phyloP scores from a whole-genome alignment of 2,113 vertebrate genomes.

The Passer domesticus region DNA sequence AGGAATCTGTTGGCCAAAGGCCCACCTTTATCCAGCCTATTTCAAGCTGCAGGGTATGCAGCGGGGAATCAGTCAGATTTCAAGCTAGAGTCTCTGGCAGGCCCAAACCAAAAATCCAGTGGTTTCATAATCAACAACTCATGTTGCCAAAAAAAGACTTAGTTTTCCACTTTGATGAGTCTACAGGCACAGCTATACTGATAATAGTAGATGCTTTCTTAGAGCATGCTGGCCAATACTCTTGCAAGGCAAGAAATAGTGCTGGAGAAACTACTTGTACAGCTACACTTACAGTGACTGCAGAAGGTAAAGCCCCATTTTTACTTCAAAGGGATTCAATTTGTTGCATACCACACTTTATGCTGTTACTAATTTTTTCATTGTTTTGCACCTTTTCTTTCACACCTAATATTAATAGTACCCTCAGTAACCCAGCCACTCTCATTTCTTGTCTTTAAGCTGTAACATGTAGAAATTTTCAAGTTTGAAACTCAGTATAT shows the following conservation, averaged over 20 bases:
- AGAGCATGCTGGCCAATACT: constrained; percentile 90
- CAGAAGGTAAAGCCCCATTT: constrained; percentile 78
- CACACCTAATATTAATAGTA: constrained; percentile 40
- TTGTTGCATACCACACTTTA: constrained; percentile 50
- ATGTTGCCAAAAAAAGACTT: constrained; percentile 84
- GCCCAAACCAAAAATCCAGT: constrained; percentile 87
- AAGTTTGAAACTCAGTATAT: neutral
- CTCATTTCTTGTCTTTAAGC: constrained; percentile 2
- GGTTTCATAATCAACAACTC: constrained; percentile 87
- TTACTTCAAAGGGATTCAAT: constrained; percentile 65
- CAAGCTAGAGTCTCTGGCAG: constrained; percentile 83
- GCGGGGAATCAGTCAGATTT: constrained; percentile 90
- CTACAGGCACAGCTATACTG: constrained; percentile 86
- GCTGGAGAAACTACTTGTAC: constrained; percentile 82
- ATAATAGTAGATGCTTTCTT: constrained; percentile 91
- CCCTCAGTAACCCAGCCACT: constrained; percentile 23
- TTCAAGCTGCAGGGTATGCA: constrained; percentile 82
- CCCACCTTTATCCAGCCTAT: constrained; percentile 90
- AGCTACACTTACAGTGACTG: constrained; percentile 83
- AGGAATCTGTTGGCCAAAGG: constrained; percentile 83
- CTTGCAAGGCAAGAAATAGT: constrained; percentile 86
- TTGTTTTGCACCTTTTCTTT: constrained; percentile 37
- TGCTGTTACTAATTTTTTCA: constrained; percentile 70
- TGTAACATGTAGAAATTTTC: neutral
- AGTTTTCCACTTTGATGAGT: constrained; percentile 92